Conservation (phyloP, 2,797 vertebrate species). For the Pelobates cultripes region DNA sequence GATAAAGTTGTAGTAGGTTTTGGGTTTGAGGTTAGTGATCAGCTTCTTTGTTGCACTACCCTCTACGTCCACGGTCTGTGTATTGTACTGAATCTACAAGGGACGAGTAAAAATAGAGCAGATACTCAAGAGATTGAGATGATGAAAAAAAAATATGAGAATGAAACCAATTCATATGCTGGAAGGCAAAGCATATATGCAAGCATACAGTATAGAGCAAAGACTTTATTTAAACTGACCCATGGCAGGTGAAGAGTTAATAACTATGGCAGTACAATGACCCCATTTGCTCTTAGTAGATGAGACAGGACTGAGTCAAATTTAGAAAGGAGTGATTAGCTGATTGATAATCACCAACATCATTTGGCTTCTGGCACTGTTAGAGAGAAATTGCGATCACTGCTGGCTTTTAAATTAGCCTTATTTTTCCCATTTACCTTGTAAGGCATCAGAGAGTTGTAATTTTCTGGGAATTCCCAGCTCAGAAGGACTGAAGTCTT, state of each 20-base stretch:
- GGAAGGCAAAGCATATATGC: no score
- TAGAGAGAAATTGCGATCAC: not conserved
- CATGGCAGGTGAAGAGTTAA: no score
- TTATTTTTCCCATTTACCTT: constrained; percentile 71
- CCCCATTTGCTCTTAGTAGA: no score
- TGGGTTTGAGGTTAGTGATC: constrained; percentile 85
- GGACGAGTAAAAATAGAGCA: not conserved
- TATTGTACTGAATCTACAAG: constrained; percentile 88
- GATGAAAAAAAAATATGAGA: not conserved
- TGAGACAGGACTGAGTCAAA: no score
- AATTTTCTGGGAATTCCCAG: constrained; percentile 93
- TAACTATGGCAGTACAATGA: no score
- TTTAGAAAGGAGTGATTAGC: no score
- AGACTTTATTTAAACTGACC: no score
- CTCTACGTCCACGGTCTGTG: constrained; percentile 87
- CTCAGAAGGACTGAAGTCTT: constrained; percentile 90
- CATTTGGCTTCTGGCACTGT: no score
- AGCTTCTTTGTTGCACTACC: constrained; percentile 86
- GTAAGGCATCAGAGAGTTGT: constrained; percentile 79
- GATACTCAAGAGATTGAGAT: not conserved
- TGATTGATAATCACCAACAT: no score
- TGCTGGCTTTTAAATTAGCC: not conserved
- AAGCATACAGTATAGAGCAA: no score
- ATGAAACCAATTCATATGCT: no score
- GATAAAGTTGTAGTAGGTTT: constrained; percentile 90